Percentiles rank a stretch among this genome's conserved stretches.
Evolutionary conservation across 2,113 vertebrate genomes (phyloP).

Genomic region (Chaenocephalus aceratus): DNA sequence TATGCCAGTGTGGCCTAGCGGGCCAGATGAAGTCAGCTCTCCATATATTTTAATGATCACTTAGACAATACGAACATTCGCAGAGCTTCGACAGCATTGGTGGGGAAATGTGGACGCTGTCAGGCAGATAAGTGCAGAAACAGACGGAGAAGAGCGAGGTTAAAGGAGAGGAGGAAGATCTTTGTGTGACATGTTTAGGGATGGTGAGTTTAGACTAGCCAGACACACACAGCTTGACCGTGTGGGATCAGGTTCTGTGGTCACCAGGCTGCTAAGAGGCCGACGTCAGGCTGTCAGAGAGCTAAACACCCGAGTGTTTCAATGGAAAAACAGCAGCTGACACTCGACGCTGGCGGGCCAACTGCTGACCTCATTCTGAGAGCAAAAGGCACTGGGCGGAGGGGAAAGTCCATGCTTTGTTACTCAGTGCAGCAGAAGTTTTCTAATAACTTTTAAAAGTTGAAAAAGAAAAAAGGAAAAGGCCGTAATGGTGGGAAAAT

Average conservation of each 20-base stretch:
- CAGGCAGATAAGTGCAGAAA: conserved; percentile 26
- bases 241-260: conserved; percentile 77
- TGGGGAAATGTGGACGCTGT: conserved; percentile 56
- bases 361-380: conserved; percentile 74
- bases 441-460: conserved; percentile 66
- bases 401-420: conserved; percentile 34
- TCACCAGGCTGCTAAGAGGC: conserved; percentile 60
- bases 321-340: conserved; percentile 82
- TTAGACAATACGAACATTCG: conserved; percentile 74
- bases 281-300: conserved; percentile 71
- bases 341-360: conserved; percentile 71
- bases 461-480: conserved; percentile 37
- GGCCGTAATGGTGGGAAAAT: conserved; percentile 59
- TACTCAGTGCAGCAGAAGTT: conserved; percentile 46
- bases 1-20: conserved; percentile 77
- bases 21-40: conserved; percentile 82
- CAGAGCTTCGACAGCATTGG: conserved; percentile 63
- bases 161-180: neutral
- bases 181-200: conserved; percentile 41
- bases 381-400: conserved; percentile 32
- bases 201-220: conserved; percentile 56
- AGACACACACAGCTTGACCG: conserved; percentile 54
- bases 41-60: conserved; percentile 85
- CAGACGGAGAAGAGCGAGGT: neutral
- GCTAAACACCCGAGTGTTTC: conserved; percentile 71